A percentile compares a stretch with the other conserved stretches of the same genome.
Conservation (phyloP, 1,140 invertebrate genomes). For the Cyclargus thomasi region DNA sequence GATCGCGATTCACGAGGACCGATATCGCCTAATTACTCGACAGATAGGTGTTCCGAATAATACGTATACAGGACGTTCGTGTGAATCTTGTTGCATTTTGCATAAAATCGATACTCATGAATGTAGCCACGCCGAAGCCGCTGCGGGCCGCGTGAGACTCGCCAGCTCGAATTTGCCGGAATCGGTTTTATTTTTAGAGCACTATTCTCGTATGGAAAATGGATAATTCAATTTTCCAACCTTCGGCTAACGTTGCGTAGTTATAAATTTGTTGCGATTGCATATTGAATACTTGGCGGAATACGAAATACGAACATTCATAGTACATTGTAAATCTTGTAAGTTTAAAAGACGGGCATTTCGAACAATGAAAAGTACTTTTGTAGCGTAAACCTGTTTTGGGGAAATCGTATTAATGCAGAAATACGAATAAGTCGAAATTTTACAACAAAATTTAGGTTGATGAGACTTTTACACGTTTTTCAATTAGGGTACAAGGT, state of each 20-base stretch:
- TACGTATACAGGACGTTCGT: constrained; percentile 57
- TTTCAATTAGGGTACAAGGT: constrained; percentile 52
- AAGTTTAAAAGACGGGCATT: not conserved
- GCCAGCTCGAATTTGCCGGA: constrained; percentile 51
- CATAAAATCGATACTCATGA: constrained; percentile 74
- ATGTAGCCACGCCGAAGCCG: constrained; percentile 53
- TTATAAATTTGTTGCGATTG: constrained; percentile 28
- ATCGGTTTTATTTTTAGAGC: constrained; percentile 57
- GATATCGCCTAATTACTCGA: constrained; percentile 58
- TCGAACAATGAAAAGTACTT: not conserved
- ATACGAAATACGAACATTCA: not conserved
- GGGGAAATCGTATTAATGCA: not conserved
- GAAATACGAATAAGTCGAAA: not conserved
- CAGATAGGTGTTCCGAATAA: constrained; percentile 52
- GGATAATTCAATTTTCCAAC: constrained; percentile 41
- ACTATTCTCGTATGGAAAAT: constrained; percentile 39
- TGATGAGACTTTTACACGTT: constrained; percentile 45
- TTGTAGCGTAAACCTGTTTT: not conserved
- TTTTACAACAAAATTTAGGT: constrained; percentile 24
- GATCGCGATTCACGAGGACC: constrained; percentile 50
- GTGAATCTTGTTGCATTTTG: constrained; percentile 74
- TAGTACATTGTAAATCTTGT: constrained; percentile 4
- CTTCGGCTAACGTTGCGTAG: constrained; percentile 23
- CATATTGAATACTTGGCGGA: constrained; percentile 16
- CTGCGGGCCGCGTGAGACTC: constrained; percentile 49